Base-by-base conservation (phyloP, 1,140 invertebrate genomes). In the Atta colombica region DNA sequence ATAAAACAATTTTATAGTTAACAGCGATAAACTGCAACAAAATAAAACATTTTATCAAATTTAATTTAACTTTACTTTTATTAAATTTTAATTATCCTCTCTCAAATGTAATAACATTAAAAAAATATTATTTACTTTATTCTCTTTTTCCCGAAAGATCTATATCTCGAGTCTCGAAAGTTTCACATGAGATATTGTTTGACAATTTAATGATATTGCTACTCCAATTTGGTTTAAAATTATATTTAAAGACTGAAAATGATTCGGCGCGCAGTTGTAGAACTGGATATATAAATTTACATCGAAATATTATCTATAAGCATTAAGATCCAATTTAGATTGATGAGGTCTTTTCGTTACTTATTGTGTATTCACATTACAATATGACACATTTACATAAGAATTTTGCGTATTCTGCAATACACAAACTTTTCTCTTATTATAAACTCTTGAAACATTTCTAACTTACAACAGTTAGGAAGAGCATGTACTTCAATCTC, bases 401-500 rank as follows among this genome's bases (percentile, higher is more conserved):
- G n/a, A 60, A 77, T 77, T 45, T 77, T 39, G 35, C n/a, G 39
- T 21, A 51, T 51, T 69, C 66, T 69, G 14, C 21, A 51, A 51
- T 69, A 39, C 51, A 25, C 14, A 16, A 60, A 75, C 18, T 74
- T 28, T 31, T 35, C 28, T 21, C 51, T 58, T 35, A 74, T 74
- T 18, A 58, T 12, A 75, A 75, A 75, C 53, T 77, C 72, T 25
- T 51, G 12, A 18, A 53, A 16, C 45, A 31, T 53, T 53, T 72
- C 16, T 14, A 77, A 16, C 28, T 39, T 3, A 77, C 21, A 61
- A 60, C 53, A 14, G 31, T 60, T 75, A 75, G 28, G 8, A 18
- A 16, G 53, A 53, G 72, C n/a, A 39, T 60, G n/a, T 51, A 35
- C 31, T n/a, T 75, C 53, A 75, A 75, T 75, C 31, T 75, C 72